Base-by-base conservation (phyloP, 2,797 vertebrate species). In the Phoeniculus purpureus region DNA sequence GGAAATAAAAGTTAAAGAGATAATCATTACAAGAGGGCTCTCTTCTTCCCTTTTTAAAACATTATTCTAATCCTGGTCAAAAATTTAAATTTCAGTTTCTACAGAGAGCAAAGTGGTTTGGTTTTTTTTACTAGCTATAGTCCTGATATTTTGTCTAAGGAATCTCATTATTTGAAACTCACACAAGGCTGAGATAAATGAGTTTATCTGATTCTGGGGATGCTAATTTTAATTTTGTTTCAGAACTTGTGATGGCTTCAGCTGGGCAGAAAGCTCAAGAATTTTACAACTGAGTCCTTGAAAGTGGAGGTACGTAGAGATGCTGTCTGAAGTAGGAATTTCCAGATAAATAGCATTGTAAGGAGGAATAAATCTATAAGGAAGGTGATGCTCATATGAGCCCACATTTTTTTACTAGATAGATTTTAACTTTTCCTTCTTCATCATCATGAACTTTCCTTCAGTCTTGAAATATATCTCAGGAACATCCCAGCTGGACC, bases 231-330 rank as follows among this genome's bases (percentile, higher is more conserved):
- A 27, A 76, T 94, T 93, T 92, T 12, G 75, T 91, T 55, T 3
- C 80, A 96, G 93, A 65, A 32, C 12, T 32, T 34, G 2, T 5
- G 14, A 95, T 95, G 94, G 81, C 90, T 56, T 84, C 91, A 17
- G 19, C 27, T 64, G 96, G 91, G 96, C 79, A 94, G 90, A 96
- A 90, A 55, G 56, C 72, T 70, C 93, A 92, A 77, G 86, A 94
- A 43, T 82, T 96, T 75, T 95, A 94, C 74, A 66, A 43, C 22
- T 87, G 91, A 92, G 14, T 93, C 60, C 90, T 97, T 82, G 94
- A 96, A 79, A 95, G 92, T 32, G 83, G 95, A 98, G 97, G 97
- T 97, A 87, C 61, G 94, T 92, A 65, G 37, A 75, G 25, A 32
- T 73, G 48, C 23, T 68, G 21, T 37, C 68, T 81, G 37, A 54